A percentile compares a stretch with the other conserved stretches of the same genome.
Conservation (phyloP, 2,113 vertebrate genomes). For the Cryptotis parvus region DNA sequence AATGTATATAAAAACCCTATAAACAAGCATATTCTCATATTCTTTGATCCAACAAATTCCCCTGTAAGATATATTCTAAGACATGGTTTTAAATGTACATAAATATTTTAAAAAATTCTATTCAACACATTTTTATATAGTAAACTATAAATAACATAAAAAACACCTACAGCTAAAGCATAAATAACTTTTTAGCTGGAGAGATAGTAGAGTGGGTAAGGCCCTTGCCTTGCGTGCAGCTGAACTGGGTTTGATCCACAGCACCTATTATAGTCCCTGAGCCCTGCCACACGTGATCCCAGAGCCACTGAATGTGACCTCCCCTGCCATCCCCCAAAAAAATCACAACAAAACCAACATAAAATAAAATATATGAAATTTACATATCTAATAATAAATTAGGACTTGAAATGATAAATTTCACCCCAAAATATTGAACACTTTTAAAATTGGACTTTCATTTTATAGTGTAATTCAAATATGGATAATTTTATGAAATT, state of each 20-base stretch:
- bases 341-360: too few species aligned
- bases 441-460: background rate
- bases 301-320: too few species aligned
- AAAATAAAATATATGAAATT: background rate
- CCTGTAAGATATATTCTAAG: slow-evolving; percentile 37
- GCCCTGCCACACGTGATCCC: too few species aligned
- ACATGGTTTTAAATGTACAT: background rate
- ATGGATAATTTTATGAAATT: background rate
- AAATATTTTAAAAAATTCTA: slow-evolving; percentile 28
- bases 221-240: too few species aligned
- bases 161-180: background rate
- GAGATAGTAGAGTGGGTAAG: too few species aligned
- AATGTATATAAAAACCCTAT: background rate
- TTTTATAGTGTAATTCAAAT: background rate
- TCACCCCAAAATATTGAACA: background rate
- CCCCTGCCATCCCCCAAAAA: too few species aligned
- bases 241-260: too few species aligned
- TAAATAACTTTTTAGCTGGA: background rate
- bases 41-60: slow-evolving; percentile 16
- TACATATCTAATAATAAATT: background rate
- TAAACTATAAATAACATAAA: background rate
- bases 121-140: background rate
- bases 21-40: background rate
- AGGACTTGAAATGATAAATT: background rate
- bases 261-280: too few species aligned